Percentiles rank a stretch among this genome's conserved stretches.
Conservation (phyloP, 2,888 invertebrate species). For the Luperina nickerlii region DNA sequence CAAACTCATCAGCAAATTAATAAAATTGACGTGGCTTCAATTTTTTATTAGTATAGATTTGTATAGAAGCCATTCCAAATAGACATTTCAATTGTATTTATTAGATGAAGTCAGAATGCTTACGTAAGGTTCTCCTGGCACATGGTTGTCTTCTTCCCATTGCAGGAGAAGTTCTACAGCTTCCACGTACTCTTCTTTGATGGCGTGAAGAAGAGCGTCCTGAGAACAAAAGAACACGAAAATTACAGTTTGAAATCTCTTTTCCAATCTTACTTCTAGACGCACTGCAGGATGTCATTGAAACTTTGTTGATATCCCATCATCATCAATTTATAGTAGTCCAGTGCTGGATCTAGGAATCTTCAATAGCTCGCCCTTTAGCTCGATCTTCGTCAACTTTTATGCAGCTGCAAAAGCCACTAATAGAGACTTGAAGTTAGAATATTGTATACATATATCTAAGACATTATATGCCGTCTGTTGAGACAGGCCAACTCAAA, state of each 20-base stretch:
- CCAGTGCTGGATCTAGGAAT: neutral
- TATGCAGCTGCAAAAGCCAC: neutral
- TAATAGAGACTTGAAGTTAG: no score
- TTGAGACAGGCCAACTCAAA: no score
- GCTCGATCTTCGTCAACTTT: neutral
- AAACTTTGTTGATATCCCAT: neutral
- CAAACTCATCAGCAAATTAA: no score
- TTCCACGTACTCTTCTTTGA: conserved; percentile 99
- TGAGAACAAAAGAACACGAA: conserved; percentile 72
- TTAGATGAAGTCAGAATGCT: neutral
- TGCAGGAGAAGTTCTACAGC: conserved; percentile 98
- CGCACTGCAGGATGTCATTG: neutral
- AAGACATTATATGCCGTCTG: no score
- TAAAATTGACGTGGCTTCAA: no score
- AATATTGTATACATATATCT: no score
- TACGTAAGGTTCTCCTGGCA: conserved; percentile 94
- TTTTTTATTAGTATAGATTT: no score
- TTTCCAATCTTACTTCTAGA: no score
- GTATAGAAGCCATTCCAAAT: no score
- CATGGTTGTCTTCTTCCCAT: conserved; percentile 96
- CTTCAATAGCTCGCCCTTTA: neutral
- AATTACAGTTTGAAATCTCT: neutral
- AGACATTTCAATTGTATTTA: no score
- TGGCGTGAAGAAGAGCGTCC: conserved; percentile 98
- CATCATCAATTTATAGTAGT: neutral